Evolutionary conservation across 2,113 vertebrate genomes (phyloP).

Genomic region (Ondatra zibethicus): DNA sequence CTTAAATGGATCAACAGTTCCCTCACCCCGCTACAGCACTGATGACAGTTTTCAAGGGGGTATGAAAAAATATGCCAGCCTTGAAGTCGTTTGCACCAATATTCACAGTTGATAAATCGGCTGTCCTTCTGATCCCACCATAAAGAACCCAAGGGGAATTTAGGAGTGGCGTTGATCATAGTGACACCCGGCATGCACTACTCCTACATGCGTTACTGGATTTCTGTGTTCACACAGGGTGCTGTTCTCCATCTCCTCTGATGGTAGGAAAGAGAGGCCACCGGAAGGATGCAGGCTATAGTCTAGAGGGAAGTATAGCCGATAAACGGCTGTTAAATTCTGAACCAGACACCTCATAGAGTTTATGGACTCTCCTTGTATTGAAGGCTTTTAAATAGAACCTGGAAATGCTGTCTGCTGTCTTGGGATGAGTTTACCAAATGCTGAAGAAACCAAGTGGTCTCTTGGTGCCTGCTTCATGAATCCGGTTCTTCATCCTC

Average conservation of each 20-base stretch:
- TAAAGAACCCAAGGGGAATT: slow-evolving; percentile 70
- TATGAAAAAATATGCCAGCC: slow-evolving; percentile 74
- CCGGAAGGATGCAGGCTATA: neutral
- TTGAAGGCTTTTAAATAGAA: slow-evolving; percentile 16
- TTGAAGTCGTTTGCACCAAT: slow-evolving; percentile 77
- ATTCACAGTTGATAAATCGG: slow-evolving; percentile 74
- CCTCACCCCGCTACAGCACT: slow-evolving; percentile 56
- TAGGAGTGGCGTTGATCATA: slow-evolving; percentile 63
- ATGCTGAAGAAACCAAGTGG: neutral
- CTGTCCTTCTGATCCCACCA: slow-evolving; percentile 71
- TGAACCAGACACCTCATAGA: neutral
- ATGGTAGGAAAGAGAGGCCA: neutral
- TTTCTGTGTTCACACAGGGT: slow-evolving; percentile 19
- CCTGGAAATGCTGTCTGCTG: neutral
- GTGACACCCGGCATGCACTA: slow-evolving; percentile 63
- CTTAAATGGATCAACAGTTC: slow-evolving; percentile 80
- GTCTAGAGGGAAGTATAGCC: neutral
- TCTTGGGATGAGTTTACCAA: neutral
- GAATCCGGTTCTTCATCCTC: neutral
- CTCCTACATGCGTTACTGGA: slow-evolving; percentile 38
- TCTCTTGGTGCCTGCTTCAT: neutral
- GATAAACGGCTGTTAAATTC: neutral
- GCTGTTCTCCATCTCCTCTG: slow-evolving; percentile 74
- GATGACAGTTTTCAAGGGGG: slow-evolving; percentile 77
- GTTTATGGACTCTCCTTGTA: neutral